A percentile compares a stretch with the other conserved stretches of the same genome.
Conservation (phyloP, 1,140 invertebrate genomes). For the Chionoecetes opilio region DNA sequence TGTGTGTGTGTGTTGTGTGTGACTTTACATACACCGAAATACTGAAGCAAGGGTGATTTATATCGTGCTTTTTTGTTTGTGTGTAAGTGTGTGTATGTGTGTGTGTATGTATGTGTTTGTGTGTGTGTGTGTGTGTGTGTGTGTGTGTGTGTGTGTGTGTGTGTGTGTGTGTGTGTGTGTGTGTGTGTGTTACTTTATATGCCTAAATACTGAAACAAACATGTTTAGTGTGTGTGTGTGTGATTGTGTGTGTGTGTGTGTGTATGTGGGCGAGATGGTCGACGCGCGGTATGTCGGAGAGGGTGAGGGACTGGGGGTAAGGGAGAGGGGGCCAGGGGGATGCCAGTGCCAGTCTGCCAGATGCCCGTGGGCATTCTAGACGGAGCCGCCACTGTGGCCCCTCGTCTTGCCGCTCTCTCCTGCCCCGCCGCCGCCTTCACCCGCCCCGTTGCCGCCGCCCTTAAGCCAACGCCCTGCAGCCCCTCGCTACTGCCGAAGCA, state of each 20-base stretch:
- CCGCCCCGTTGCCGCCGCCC: background rate
- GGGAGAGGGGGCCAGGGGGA: conserved; percentile 36
- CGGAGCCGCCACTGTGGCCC: conserved; percentile 47
- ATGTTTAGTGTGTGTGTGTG: background rate
- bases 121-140: background rate
- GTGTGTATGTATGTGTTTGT: background rate
- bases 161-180: background rate
- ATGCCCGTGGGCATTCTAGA: conserved; percentile 70
- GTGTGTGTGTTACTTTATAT: background rate
- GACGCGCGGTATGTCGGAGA: conserved; percentile 5
- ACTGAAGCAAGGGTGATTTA: too few relatives aligned
- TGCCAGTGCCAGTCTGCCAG: conserved; percentile 71
- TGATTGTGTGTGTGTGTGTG: background rate
- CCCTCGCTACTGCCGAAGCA: background rate
- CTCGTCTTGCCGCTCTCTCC: conserved; percentile 22
- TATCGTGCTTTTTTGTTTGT: too few relatives aligned
- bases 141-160: background rate
- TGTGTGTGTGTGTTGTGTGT: background rate
- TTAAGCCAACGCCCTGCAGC: background rate
- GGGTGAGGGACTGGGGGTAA: background rate
- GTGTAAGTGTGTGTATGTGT: background rate
- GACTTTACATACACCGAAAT: background rate
- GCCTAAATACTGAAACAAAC: too few relatives aligned
- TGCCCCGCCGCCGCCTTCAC: background rate
- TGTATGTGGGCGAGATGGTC: conserved; percentile 43